A percentile compares a stretch with the other conserved stretches of the same genome.
These are phyloP conservation scores for Alouatta palliata DNA, from an alignment of 2,113 vertebrate species.

Conservation along the genomic window DNA sequence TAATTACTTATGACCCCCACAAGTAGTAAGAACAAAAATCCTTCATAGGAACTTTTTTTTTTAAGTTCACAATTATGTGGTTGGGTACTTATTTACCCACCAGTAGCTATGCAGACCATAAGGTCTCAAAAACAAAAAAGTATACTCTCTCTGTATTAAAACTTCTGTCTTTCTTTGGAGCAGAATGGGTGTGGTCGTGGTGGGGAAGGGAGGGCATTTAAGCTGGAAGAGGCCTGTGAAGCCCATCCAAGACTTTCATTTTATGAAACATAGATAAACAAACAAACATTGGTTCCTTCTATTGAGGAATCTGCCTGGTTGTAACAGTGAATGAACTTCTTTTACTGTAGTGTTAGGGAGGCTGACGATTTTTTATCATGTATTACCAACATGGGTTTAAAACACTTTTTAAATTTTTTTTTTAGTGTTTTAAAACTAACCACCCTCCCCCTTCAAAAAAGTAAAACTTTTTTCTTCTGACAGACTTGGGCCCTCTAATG, in stretches of 20 bases:
- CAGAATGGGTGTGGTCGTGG: neutral
- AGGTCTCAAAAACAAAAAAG: conserved; percentile 41
- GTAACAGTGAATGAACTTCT: neutral
- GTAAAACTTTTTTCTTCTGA: neutral
- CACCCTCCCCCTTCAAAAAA: neutral
- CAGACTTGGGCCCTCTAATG: conserved; percentile 23
- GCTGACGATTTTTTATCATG: conserved; percentile 17
- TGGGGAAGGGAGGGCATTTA: neutral
- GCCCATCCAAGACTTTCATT: neutral
- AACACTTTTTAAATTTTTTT: neutral
- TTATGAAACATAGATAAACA: conserved; percentile 14
- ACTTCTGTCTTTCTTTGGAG: conserved; percentile 4
- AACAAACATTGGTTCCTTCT: neutral
- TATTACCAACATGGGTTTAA: conserved; percentile 1
- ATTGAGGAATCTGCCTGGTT: neutral
- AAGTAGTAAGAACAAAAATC: conserved; percentile 34
- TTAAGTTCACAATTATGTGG: conserved; percentile 27
- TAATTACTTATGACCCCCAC: conserved; percentile 48
- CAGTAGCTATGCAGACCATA: conserved; percentile 28
- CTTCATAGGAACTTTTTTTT: conserved; percentile 16
- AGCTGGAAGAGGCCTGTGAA: neutral
- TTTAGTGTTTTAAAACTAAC: conserved; percentile 40
- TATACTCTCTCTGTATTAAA: neutral
- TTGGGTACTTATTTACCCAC: neutral
- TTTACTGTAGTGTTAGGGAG: neutral